Percentiles rank a stretch among this genome's conserved stretches.
Conservation (phyloP, 2,797 vertebrate species). For the Eleutherodactylus coqui region DNA sequence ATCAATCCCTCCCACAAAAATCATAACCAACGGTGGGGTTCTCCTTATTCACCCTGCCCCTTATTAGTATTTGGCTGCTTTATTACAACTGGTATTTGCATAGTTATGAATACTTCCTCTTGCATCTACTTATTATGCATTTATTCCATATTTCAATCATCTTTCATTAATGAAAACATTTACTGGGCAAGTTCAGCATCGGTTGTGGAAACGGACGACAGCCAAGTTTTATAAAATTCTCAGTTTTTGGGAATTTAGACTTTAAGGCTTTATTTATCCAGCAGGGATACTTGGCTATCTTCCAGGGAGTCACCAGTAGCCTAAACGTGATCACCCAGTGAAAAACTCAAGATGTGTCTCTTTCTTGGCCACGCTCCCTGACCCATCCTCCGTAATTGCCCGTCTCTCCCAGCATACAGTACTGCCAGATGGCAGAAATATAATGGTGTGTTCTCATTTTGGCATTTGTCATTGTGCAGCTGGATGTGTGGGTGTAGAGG, state of each 20-base stretch:
- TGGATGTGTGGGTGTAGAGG: constrained; percentile 45
- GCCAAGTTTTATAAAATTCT: background rate
- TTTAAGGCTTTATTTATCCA: background rate
- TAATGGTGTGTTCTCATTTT: constrained; percentile 42
- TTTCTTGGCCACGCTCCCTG: constrained; percentile 15
- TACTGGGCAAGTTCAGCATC: background rate
- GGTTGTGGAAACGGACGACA: background rate
- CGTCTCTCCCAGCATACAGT: constrained; percentile 22
- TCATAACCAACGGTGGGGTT: background rate
- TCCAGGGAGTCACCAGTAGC: constrained; percentile 16
- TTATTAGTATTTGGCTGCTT: background rate
- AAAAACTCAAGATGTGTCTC: constrained; percentile 10
- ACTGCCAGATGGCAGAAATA: constrained; percentile 48
- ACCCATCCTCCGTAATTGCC: constrained; percentile 13
- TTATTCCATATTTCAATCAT: background rate
- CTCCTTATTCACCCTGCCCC: no score
- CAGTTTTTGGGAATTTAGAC: no score
- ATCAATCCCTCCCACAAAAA: background rate
- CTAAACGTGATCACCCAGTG: constrained; percentile 37
- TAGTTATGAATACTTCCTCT: background rate
- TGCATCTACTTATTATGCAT: background rate
- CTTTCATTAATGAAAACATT: background rate
- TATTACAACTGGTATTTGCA: background rate
- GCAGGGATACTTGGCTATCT: background rate
- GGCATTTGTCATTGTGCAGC: constrained; percentile 46